phyloP scores from a whole-genome alignment of 2,888 invertebrate species.

The Bedellia somnulentella region DNA sequence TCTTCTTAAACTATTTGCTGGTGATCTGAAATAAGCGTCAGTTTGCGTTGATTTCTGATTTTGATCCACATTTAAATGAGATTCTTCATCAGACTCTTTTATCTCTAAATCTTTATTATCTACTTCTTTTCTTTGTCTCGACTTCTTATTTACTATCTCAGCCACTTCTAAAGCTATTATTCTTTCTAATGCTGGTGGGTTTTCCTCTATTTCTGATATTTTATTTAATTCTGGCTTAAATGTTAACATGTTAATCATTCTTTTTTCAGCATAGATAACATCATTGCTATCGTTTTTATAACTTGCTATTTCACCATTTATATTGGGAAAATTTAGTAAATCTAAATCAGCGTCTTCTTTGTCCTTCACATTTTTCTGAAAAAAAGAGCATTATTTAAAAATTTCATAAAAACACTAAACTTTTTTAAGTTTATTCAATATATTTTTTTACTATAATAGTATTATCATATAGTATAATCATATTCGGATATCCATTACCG shows the following conservation, averaged over 20 bases:
- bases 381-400: constrained; percentile 7
- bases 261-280: constrained; percentile 23
- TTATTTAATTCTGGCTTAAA: constrained; percentile 31
- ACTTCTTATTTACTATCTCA: constrained; percentile 29
- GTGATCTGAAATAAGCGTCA: constrained; percentile 22
- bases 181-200: constrained; percentile 22
- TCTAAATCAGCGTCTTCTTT: constrained; percentile 26
- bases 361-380: constrained; percentile 39
- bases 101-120: constrained; percentile 9
- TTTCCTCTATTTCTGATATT: constrained; percentile 22
- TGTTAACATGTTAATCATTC: constrained; percentile 39
- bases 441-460: too few relatives aligned
- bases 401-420: too few relatives aligned
- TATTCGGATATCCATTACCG: too few relatives aligned
- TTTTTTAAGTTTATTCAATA: too few relatives aligned
- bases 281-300: constrained; percentile 17
- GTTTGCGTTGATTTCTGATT: constrained; percentile 30
- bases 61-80: constrained; percentile 18
- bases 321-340: constrained; percentile 20
- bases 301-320: constrained; percentile 25
- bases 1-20: constrained; percentile 28
- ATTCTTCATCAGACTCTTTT: constrained; percentile 19
- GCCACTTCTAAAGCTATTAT: constrained; percentile 31
- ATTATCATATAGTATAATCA: too few relatives aligned
- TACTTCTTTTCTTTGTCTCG: constrained; percentile 14